Percentiles rank a stretch among this genome's conserved stretches.
These are phyloP conservation scores for Hozukius guyotensis DNA, from an alignment of 2,797 vertebrate species.

Conservation along the genomic window DNA sequence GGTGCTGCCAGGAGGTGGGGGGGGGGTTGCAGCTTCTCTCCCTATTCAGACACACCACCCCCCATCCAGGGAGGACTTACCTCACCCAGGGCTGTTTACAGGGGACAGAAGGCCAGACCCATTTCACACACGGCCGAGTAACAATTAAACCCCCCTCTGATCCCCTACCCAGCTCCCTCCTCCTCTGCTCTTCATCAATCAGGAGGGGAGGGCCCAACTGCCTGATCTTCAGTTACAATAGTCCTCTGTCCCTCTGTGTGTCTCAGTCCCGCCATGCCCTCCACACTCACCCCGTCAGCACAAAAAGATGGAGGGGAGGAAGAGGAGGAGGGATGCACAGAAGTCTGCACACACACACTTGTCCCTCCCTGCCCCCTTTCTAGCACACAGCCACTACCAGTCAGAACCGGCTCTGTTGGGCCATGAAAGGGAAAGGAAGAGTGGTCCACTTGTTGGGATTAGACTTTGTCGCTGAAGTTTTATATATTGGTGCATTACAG, in stretches of 20 bases:
- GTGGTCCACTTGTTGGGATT: slow-evolving; percentile 9
- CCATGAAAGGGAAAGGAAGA: slow-evolving; percentile 43
- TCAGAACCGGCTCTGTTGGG: slow-evolving; percentile 63
- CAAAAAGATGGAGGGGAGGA: slow-evolving; percentile 69
- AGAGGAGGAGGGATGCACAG: slow-evolving; percentile 62
- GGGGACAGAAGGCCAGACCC: slow-evolving; percentile 75
- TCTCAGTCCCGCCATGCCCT: slow-evolving; percentile 72
- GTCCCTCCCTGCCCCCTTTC: slow-evolving; percentile 56
- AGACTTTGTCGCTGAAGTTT: not conserved
- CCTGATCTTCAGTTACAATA: slow-evolving; percentile 80
- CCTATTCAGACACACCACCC: slow-evolving; percentile 54
- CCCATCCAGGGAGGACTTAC: slow-evolving; percentile 57
- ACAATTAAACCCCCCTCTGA: slow-evolving; percentile 74
- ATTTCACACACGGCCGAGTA: slow-evolving; percentile 81
- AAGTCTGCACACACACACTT: slow-evolving; percentile 63
- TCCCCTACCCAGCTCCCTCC: slow-evolving; percentile 49
- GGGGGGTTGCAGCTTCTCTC: slow-evolving; percentile 39
- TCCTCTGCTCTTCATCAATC: slow-evolving; percentile 72
- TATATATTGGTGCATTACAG: not conserved
- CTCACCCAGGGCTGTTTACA: slow-evolving; percentile 75
- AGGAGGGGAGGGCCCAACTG: slow-evolving; percentile 78
- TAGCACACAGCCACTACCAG: slow-evolving; percentile 57
- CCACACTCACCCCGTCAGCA: slow-evolving; percentile 65
- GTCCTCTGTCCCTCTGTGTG: slow-evolving; percentile 78
- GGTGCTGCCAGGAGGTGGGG: slow-evolving; percentile 45